Evolutionary conservation across 1,140 invertebrate genomes (phyloP).

Genomic region (Theocolax elegans): DNA sequence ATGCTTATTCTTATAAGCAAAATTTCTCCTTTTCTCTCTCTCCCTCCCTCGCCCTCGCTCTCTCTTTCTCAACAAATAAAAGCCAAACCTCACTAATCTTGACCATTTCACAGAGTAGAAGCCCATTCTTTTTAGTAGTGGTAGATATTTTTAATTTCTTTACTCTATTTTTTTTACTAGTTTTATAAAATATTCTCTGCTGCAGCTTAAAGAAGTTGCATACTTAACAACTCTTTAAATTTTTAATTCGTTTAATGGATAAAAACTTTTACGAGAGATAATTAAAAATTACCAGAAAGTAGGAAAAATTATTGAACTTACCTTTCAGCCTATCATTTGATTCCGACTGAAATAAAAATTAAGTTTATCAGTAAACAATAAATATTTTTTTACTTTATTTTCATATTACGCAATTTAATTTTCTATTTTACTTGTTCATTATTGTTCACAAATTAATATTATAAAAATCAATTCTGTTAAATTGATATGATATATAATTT

Average conservation of each 20-base stretch:
- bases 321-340: slow-evolving; percentile 61
- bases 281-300: slow-evolving; percentile 15
- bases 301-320: slow-evolving; percentile 51
- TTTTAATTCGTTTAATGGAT: slow-evolving; percentile 14
- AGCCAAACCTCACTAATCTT: slow-evolving; percentile 26
- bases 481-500: not conserved
- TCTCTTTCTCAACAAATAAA: slow-evolving; percentile 28
- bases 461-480: slow-evolving; percentile 25
- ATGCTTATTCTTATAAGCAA: slow-evolving; percentile 14
- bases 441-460: slow-evolving; percentile 22
- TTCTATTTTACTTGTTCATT: not conserved
- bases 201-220: slow-evolving; percentile 21
- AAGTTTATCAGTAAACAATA: not conserved
- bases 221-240: slow-evolving; percentile 16
- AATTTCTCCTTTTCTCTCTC: too few species aligned
- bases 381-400: not conserved
- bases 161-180: slow-evolving; percentile 6
- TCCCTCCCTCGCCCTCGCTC: too few species aligned
- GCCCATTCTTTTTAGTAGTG: not conserved
- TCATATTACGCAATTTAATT: not conserved
- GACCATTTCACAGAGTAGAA: not conserved
- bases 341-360: slow-evolving; percentile 54
- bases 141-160: slow-evolving; percentile 21
- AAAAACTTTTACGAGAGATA: not conserved
- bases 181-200: slow-evolving; percentile 30